phyloP scores from a whole-genome alignment of 2,113 vertebrate species.

The Paramormyrops kingsleyae region DNA sequence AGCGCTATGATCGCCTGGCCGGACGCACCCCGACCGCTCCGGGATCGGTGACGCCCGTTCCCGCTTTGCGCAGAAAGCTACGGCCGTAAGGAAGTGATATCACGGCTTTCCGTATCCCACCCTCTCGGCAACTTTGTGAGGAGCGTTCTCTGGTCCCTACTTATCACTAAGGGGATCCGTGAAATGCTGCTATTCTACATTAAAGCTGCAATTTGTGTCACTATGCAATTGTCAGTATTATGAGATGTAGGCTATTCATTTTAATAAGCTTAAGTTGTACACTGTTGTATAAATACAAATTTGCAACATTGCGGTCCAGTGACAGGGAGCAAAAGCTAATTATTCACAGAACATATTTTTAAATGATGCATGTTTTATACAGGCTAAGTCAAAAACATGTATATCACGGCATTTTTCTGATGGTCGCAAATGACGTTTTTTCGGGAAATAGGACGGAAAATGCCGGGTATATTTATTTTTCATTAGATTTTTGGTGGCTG shows the following conservation, averaged over 20 bases:
- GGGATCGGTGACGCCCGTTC: background rate
- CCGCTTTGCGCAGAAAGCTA: background rate
- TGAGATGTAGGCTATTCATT: background rate
- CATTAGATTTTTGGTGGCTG: background rate
- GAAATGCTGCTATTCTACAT: background rate
- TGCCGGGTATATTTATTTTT: background rate
- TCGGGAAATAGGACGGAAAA: background rate
- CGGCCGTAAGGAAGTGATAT: constrained; percentile 20
- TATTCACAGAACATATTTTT: background rate
- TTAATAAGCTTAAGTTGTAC: background rate
- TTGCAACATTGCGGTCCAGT: background rate
- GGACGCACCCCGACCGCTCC: background rate
- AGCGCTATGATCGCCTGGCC: background rate
- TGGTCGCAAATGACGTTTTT: background rate
- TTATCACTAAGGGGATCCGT: background rate
- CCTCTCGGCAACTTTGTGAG: background rate
- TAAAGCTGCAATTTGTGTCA: background rate
- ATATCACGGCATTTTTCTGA: background rate
- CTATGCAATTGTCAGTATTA: background rate
- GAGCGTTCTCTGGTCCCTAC: background rate
- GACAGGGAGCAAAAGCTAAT: background rate
- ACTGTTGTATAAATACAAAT: background rate
- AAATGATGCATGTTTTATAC: background rate
- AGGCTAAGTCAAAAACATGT: background rate
- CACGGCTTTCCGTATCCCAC: background rate